Conservation (phyloP, 2,113 vertebrate species). For the Zosterops borbonicus region DNA sequence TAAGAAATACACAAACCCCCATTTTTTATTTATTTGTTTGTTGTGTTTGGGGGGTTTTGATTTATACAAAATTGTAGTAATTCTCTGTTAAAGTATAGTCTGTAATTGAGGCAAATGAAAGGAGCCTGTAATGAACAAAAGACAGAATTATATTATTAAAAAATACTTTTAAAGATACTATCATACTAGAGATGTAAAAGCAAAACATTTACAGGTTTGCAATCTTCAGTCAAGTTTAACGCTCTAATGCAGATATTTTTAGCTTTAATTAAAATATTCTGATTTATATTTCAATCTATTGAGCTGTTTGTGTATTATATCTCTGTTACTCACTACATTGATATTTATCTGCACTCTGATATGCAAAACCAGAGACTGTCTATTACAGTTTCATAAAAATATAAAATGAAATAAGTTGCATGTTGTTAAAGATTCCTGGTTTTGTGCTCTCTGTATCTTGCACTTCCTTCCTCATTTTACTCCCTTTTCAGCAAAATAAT, state of each 20-base stretch:
- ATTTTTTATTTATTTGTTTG: not conserved
- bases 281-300: not conserved
- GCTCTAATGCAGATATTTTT: not conserved
- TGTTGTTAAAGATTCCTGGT: not conserved
- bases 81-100: not conserved
- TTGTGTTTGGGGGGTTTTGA: not conserved
- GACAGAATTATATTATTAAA: not conserved
- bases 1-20: not conserved
- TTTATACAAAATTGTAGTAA: not conserved
- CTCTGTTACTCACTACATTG: not conserved
- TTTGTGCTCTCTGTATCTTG: not conserved
- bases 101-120: not conserved
- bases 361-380: not conserved
- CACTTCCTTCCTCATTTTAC: not conserved
- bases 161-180: not conserved
- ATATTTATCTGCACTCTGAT: not conserved
- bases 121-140: not conserved
- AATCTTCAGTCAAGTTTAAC: not conserved
- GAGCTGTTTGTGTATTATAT: not conserved
- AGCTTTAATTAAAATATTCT: not conserved
- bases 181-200: not conserved
- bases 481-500: not conserved
- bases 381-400: not conserved
- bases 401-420: not conserved
- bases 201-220: fast-evolving